phyloP scores from a whole-genome alignment of 2,797 vertebrate species.

The Epinephelus malabaricus region DNA sequence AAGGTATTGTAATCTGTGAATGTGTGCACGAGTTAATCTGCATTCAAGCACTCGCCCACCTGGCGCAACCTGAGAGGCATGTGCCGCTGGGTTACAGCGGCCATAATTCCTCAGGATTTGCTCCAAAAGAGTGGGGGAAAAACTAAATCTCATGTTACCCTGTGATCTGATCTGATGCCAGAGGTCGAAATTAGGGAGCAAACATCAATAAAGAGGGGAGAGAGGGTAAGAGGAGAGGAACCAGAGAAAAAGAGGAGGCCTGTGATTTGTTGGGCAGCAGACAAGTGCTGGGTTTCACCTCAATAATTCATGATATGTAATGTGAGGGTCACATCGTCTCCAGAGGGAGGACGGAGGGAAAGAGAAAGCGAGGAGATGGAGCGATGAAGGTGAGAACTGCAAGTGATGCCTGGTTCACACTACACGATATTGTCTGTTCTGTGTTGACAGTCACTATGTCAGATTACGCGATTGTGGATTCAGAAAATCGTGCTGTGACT shows the following conservation, averaged over 20 bases:
- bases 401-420: background rate
- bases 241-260: slow-evolving; percentile 37
- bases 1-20: slow-evolving; percentile 30
- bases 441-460: too few species aligned
- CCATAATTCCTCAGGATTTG: slow-evolving; percentile 51
- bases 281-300: slow-evolving; percentile 74
- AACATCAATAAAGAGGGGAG: slow-evolving; percentile 66
- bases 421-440: too few species aligned
- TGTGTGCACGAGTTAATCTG: slow-evolving; percentile 36
- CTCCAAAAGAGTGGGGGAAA: slow-evolving; percentile 29
- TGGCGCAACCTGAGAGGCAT: slow-evolving; percentile 50
- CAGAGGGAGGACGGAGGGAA: slow-evolving; percentile 11
- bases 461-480: too few species aligned
- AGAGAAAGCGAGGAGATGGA: background rate
- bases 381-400: slow-evolving; percentile 34
- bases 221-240: slow-evolving; percentile 55
- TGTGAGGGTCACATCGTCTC: slow-evolving; percentile 64
- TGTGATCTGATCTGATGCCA: slow-evolving; percentile 59
- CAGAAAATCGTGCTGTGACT: too few species aligned
- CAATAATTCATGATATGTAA: slow-evolving; percentile 81
- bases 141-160: slow-evolving; percentile 58
- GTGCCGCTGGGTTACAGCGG: slow-evolving; percentile 29
- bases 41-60: slow-evolving; percentile 50
- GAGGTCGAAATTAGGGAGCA: slow-evolving; percentile 61
- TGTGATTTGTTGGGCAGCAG: slow-evolving; percentile 73